A percentile compares a stretch with the other conserved stretches of the same genome.
phyloP scores from a whole-genome alignment of 2,888 invertebrate genomes.

The Rhingia campestris region DNA sequence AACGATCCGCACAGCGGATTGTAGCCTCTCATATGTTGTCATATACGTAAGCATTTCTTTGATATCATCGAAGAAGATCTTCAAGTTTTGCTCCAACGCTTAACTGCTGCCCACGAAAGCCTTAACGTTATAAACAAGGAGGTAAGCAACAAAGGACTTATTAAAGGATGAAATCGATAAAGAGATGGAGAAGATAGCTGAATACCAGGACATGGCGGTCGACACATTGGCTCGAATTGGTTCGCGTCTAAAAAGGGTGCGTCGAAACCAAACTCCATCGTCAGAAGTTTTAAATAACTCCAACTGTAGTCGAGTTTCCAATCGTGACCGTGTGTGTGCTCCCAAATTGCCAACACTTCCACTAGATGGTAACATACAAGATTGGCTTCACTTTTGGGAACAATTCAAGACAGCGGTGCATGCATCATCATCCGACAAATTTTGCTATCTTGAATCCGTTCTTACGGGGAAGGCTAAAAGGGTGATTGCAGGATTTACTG shows the following conservation, averaged over 20 bases:
- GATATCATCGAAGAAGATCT: constrained; percentile 10
- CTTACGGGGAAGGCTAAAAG: constrained; percentile 8
- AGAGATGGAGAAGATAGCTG: constrained; percentile 16
- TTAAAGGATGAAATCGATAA: constrained; percentile 10
- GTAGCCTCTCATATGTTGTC: too few species aligned
- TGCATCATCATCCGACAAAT: constrained; percentile 1
- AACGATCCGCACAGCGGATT: too few species aligned
- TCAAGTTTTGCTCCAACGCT: constrained; percentile 5
- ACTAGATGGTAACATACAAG: constrained; percentile 12
- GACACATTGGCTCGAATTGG: background rate
- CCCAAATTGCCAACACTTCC: too few species aligned
- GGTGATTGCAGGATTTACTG: constrained; percentile 12
- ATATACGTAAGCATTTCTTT: too few species aligned
- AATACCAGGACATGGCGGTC: constrained; percentile 18
- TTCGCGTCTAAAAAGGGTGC: too few species aligned
- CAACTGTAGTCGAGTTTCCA: background rate
- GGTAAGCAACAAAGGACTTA: background rate
- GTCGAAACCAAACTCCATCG: background rate
- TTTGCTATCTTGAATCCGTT: constrained; percentile 13
- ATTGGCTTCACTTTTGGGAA: constrained; percentile 21
- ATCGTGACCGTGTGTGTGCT: too few species aligned
- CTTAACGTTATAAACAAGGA: constrained; percentile 12
- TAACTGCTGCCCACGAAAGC: too few species aligned
- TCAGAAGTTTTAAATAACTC: background rate
- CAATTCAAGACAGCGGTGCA: too few species aligned